Evolutionary conservation across 2,888 invertebrate genomes (phyloP).

Genomic region (Myopa tessellatipennis): DNA sequence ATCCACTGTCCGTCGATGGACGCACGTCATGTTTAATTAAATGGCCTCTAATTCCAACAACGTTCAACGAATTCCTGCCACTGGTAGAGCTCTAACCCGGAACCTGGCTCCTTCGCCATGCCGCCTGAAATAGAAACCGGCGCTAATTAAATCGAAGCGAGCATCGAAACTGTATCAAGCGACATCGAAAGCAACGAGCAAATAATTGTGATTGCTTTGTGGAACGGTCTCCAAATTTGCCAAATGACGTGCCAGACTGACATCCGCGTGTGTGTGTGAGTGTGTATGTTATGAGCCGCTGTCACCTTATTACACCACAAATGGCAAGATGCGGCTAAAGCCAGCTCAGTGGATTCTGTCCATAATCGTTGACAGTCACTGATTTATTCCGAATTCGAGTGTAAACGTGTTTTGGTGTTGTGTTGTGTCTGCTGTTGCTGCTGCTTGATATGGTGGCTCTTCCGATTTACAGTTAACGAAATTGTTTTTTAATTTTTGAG

Average conservation of each 20-base stretch:
- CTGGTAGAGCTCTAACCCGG: neutral
- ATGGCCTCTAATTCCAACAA: slow-evolving; percentile 6
- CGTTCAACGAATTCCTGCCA: neutral
- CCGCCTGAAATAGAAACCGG: neutral
- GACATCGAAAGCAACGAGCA: neutral
- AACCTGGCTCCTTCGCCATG: neutral
- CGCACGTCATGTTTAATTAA: slow-evolving; percentile 3
- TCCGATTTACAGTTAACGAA: slow-evolving; percentile 5
- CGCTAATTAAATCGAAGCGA: slow-evolving; percentile 15
- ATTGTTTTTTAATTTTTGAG: neutral
- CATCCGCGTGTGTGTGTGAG: too few relatives aligned
- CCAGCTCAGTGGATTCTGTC: neutral
- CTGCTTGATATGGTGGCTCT: neutral
- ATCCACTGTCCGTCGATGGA: neutral
- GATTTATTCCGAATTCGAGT: slow-evolving; percentile 9
- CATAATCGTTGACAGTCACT: neutral
- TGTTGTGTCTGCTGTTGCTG: neutral
- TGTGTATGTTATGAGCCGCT: neutral
- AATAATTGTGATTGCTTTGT: neutral
- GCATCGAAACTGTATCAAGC: neutral
- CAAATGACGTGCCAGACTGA: neutral
- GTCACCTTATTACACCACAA: neutral
- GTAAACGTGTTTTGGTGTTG: neutral
- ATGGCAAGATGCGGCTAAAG: slow-evolving; percentile 1
- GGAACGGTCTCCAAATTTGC: neutral